Evolutionary conservation across 1,140 invertebrate species (phyloP).

Genomic region (Achroia grisella): DNA sequence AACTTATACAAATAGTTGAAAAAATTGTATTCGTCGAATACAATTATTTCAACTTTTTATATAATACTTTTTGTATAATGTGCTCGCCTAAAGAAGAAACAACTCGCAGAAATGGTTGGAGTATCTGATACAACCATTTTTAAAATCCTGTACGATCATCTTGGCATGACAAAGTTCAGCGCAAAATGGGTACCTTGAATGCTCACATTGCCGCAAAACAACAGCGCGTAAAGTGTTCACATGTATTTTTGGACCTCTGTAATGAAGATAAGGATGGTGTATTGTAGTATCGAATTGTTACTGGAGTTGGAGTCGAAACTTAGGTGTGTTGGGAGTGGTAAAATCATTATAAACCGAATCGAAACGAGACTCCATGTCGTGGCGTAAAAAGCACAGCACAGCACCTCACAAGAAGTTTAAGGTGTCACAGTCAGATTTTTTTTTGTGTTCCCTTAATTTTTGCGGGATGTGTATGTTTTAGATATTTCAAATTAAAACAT

Average conservation of each 20-base stretch:
- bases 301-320: constrained; percentile 15
- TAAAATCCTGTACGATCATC: constrained; percentile 16
- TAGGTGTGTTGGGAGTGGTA: too few relatives aligned
- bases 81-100: too few relatives aligned
- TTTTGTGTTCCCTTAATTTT: too few relatives aligned
- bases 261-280: constrained; percentile 23
- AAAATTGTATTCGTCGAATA: constrained; percentile 6
- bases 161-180: constrained; percentile 27
- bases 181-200: constrained; percentile 35
- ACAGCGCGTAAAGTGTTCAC: constrained; percentile 8
- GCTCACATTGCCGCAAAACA: constrained; percentile 34
- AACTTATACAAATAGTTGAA: not conserved
- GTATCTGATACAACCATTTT: constrained; percentile 2
- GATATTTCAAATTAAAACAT: too few relatives aligned
- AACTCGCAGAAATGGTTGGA: constrained; percentile 1
- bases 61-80: not conserved
- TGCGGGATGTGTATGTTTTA: too few relatives aligned
- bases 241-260: constrained; percentile 17
- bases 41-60: too few relatives aligned
- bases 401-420: constrained; percentile 32
- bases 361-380: constrained; percentile 35
- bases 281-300: constrained; percentile 32
- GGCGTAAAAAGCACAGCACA: constrained; percentile 15
- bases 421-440: constrained; percentile 11
- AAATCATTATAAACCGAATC: constrained; percentile 26